phyloP scores from a whole-genome alignment of 2,113 vertebrate genomes.

The Megaceryle maxima region DNA sequence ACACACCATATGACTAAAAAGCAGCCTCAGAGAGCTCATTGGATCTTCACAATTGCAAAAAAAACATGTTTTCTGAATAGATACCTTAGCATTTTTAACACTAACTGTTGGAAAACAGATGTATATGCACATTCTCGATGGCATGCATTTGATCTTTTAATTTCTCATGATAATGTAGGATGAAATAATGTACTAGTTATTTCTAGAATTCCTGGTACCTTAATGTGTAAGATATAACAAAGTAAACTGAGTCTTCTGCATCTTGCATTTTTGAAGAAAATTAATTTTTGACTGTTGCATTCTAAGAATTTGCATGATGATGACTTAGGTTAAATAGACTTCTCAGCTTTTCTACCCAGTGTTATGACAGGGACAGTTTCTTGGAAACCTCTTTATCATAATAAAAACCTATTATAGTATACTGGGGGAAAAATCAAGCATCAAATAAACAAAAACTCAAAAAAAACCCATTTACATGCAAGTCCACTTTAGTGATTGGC shows the following conservation, averaged over 20 bases:
- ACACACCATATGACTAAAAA: not conserved
- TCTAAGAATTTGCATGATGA: not conserved
- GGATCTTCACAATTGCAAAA: not conserved
- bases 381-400: not conserved
- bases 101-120: not conserved
- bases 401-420: not conserved
- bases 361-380: not conserved
- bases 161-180: not conserved
- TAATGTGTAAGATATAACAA: not conserved
- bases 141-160: not conserved
- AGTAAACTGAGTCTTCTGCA: not conserved
- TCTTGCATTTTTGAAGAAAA: not conserved
- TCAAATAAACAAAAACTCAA: not conserved
- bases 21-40: not conserved
- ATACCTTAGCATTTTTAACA: not conserved
- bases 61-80: not conserved
- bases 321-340: not conserved
- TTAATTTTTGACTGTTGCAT: slow-evolving; percentile 14
- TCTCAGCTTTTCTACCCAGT: not conserved
- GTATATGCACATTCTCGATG: not conserved
- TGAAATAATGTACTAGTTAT: not conserved
- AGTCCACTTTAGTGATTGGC: not conserved
- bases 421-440: not conserved
- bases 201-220: not conserved
- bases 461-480: not conserved